phyloP scores from a whole-genome alignment of 1,140 invertebrate genomes.

The Eurytemora carolleeae region DNA sequence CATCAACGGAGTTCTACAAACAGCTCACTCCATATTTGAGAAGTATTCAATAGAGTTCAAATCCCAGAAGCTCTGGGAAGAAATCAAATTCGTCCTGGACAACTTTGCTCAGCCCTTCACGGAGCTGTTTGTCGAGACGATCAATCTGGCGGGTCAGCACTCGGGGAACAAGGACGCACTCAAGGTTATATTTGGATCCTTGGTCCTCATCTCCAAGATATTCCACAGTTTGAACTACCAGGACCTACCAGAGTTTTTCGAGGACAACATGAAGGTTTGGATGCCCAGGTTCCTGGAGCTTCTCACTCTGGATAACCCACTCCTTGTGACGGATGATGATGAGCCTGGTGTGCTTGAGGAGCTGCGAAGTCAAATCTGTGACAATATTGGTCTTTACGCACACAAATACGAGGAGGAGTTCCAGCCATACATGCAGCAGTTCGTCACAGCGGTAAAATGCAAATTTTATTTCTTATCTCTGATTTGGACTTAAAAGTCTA shows the following conservation, averaged over 20 bases:
- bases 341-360: conserved; percentile 75
- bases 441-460: conserved; percentile 55
- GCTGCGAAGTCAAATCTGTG: conserved; percentile 76
- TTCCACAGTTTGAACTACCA: conserved; percentile 84
- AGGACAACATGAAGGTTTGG: conserved; percentile 88
- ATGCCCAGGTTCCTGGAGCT: conserved; percentile 72
- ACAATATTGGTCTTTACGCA: conserved; percentile 77
- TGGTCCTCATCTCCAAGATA: conserved; percentile 78
- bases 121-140: conserved; percentile 67
- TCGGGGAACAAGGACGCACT: conserved; percentile 54
- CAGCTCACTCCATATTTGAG: conserved; percentile 87
- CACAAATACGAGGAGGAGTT: conserved; percentile 97
- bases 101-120: conserved; percentile 82
- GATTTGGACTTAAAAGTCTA: too few relatives aligned
- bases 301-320: conserved; percentile 46
- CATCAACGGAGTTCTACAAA: conserved; percentile 82
- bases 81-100: conserved; percentile 89
- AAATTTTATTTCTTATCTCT: too few relatives aligned
- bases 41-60: conserved; percentile 89
- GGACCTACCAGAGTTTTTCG: conserved; percentile 94
- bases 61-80: conserved; percentile 76
- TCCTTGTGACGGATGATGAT: conserved; percentile 43
- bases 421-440: conserved; percentile 56
- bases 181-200: conserved; percentile 67
- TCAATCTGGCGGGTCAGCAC: conserved; percentile 56